These are phyloP conservation scores for Boloria euphrosyne DNA, from an alignment of 2,888 invertebrate species.

Conservation along the genomic window DNA sequence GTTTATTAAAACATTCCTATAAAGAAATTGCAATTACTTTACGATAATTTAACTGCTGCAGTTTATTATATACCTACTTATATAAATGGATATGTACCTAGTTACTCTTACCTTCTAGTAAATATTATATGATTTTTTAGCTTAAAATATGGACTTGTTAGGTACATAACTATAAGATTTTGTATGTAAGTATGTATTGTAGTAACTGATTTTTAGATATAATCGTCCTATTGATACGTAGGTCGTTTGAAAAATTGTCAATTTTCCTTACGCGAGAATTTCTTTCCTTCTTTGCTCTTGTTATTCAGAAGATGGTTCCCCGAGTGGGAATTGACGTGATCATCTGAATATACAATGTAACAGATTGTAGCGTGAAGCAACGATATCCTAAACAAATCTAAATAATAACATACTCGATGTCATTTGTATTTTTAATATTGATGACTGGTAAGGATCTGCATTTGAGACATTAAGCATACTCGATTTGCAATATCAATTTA, in stretches of 20 bases:
- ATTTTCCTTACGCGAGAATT: conserved; percentile 17
- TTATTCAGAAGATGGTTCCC: conserved; percentile 49
- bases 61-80: too few species aligned
- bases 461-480: too few species aligned
- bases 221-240: neutral
- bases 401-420: conserved; percentile 2
- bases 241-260: conserved; percentile 15
- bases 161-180: neutral
- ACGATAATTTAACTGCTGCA: conserved; percentile 18
- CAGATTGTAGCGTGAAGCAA: conserved; percentile 41
- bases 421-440: neutral
- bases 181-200: neutral
- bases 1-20: conserved; percentile 49
- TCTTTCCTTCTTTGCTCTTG: conserved; percentile 40
- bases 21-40: conserved; percentile 37
- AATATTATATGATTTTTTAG: neutral
- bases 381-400: conserved; percentile 20
- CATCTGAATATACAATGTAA: conserved; percentile 54
- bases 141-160: neutral
- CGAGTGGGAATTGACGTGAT: conserved; percentile 47
- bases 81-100: too few species aligned
- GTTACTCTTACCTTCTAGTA: too few species aligned
- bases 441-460: too few species aligned
- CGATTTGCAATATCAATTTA: too few species aligned
- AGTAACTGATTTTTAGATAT: neutral